These are phyloP conservation scores for Prenolepis imparis DNA, from an alignment of 2,888 invertebrate genomes.

Conservation along the genomic window DNA sequence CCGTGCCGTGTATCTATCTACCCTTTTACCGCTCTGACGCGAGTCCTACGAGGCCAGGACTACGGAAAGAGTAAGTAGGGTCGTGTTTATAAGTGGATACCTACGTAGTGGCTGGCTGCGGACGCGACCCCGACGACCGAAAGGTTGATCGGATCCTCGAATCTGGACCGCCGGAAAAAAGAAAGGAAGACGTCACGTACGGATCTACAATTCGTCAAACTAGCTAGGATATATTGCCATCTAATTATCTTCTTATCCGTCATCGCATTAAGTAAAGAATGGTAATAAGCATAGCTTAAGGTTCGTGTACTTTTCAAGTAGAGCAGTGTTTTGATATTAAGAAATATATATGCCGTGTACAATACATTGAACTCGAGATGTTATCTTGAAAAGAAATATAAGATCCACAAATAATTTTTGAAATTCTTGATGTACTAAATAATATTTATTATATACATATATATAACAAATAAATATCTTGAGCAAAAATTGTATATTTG, in stretches of 20 bases:
- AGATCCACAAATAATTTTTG: not conserved
- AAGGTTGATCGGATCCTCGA: slow-evolving; percentile 64
- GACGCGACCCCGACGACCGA: slow-evolving; percentile 72
- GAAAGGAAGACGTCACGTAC: not conserved
- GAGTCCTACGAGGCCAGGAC: slow-evolving; percentile 83
- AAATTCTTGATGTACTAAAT: not conserved
- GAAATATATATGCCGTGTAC: not conserved
- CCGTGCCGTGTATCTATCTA: slow-evolving; percentile 85
- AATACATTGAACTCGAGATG: slow-evolving; percentile 9
- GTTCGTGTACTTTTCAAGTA: not conserved
- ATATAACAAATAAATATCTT: not conserved
- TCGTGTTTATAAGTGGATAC: slow-evolving; percentile 79
- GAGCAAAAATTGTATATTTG: not conserved
- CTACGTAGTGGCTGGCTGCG: slow-evolving; percentile 76
- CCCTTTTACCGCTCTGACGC: slow-evolving; percentile 85
- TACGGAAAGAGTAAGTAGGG: slow-evolving; percentile 82
- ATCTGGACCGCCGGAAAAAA: slow-evolving; percentile 45
- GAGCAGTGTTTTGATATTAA: slow-evolving; percentile 24
- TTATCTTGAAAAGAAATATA: not conserved
- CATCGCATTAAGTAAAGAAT: not conserved
- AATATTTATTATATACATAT: not conserved
- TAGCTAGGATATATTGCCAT: not conserved
- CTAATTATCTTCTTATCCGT: slow-evolving; percentile 32
- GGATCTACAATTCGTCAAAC: slow-evolving; percentile 1
- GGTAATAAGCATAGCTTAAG: not conserved